Evolutionary conservation across 2,113 vertebrate species (phyloP).

Genomic region (Muntiacus muntjak): DNA sequence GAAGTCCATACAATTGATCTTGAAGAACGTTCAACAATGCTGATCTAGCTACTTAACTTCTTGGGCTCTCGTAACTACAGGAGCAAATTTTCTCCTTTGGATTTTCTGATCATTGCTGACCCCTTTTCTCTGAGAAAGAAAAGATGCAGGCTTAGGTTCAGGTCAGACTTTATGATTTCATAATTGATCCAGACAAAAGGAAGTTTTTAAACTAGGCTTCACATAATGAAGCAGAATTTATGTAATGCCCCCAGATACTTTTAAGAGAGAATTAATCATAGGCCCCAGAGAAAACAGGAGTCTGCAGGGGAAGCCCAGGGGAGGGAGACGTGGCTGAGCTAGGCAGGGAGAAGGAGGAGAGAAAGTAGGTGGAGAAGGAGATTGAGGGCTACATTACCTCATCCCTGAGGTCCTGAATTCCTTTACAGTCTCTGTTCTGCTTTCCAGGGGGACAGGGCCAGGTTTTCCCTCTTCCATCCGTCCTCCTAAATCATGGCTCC

Average conservation of each 20-base stretch:
- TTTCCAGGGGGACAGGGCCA: background rate
- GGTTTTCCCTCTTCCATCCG: background rate
- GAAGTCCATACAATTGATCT: background rate
- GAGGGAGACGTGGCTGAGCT: background rate
- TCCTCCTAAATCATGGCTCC: background rate
- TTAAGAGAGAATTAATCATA: slow-evolving; percentile 63
- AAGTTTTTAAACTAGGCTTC: slow-evolving; percentile 48
- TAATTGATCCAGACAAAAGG: slow-evolving; percentile 55
- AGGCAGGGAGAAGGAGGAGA: background rate
- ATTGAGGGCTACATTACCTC: background rate
- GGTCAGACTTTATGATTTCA: slow-evolving; percentile 57
- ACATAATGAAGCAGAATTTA: slow-evolving; percentile 57
- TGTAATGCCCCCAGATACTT: slow-evolving; percentile 57
- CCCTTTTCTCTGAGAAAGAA: slow-evolving; percentile 21
- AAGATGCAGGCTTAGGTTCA: background rate
- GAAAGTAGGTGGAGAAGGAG: background rate
- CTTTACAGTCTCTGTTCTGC: background rate
- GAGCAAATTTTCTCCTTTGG: background rate
- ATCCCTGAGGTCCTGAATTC: background rate
- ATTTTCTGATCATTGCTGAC: background rate
- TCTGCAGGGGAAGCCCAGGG: background rate
- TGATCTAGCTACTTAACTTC: background rate
- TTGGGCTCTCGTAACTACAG: background rate
- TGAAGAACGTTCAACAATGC: background rate
- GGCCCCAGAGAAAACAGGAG: background rate